These are phyloP conservation scores for Diplodus puntazzo DNA, from an alignment of 2,797 vertebrate species.

Conservation along the genomic window DNA sequence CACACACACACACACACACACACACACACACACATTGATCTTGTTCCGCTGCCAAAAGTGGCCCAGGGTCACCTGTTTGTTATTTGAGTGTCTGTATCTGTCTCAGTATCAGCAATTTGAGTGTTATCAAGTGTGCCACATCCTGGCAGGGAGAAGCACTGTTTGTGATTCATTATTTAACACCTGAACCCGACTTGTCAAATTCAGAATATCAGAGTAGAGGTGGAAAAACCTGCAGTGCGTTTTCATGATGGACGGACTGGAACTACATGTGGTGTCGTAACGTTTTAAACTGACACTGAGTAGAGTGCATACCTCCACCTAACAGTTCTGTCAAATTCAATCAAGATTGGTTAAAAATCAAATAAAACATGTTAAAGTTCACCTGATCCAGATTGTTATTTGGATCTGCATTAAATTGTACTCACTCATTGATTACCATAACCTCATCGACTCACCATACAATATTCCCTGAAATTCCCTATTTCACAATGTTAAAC, in stretches of 20 bases:
- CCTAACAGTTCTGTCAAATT: too few relatives aligned
- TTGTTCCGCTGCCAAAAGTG: slow-evolving; percentile 17
- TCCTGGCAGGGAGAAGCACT: slow-evolving; percentile 27
- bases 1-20: slow-evolving; percentile 51
- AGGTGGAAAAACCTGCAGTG: slow-evolving; percentile 15
- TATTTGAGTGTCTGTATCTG: slow-evolving; percentile 7
- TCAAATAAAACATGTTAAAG: too few relatives aligned
- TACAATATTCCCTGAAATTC: too few relatives aligned
- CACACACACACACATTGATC: slow-evolving; percentile 51
- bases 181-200: slow-evolving; percentile 34
- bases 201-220: slow-evolving; percentile 22
- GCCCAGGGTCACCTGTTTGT: slow-evolving; percentile 45
- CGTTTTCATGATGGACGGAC: slow-evolving; percentile 28
- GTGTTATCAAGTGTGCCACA: slow-evolving; percentile 50
- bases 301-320: too few relatives aligned
- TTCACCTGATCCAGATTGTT: too few relatives aligned
- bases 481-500: too few relatives aligned
- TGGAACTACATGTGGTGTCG: slow-evolving; percentile 6
- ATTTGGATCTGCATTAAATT: too few relatives aligned
- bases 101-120: slow-evolving; percentile 29
- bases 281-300: background rate
- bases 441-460: too few relatives aligned
- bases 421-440: too few relatives aligned
- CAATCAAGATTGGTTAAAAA: too few relatives aligned
- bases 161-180: slow-evolving; percentile 62